Base-by-base conservation (phyloP, 2,113 vertebrate species). In the Xenopus laevis region DNA sequence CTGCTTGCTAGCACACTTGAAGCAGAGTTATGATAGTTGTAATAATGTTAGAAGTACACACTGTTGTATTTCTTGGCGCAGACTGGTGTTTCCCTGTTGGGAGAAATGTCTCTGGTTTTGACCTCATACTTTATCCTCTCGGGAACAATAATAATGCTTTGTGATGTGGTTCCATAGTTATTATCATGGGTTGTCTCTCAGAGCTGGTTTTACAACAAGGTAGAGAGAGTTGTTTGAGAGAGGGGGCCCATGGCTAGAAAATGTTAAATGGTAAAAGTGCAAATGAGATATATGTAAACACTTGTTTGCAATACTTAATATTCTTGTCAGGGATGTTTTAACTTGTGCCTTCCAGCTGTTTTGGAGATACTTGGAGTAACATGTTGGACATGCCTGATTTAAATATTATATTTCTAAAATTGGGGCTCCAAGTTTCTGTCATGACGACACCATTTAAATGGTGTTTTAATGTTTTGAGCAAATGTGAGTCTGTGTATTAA, bases 401-500 rank as follows among this genome's bases (percentile, higher is more conserved):
- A 9, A 7, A 9, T 40, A 40, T 2, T 7, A 40, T 7, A 7
- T 40, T 40, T 40, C 6, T 40, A 9, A 40, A 7, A 40, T 40
- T 40, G 8, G 5, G 33, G 33, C 33, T 40, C 33, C 33, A 40
- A 40, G 6, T 27, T 27, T 27, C 23, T 27, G 23, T 27, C 23
- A 27, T 27, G 4, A 27, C 23, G 2, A 1, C 23, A 27, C 23
- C 23, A 27, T 27, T 27, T 27, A 27, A 40, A 9, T 4, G 1
- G 33, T 5, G 5, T 40, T 9, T 40, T 40, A 40, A 40, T 40
- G 33, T 77, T 71, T 78, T 63, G 12, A 80, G 82, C 71, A 62
- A 12, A 74, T 68, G 23, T 30, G 20, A 76, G 9, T 65, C 6
- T 82, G 83, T 78, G 71, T 10, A 7, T 83, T 81, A 75, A 75